Base-by-base conservation (phyloP, 1,140 invertebrate species). In the Drosophila suzukii region DNA sequence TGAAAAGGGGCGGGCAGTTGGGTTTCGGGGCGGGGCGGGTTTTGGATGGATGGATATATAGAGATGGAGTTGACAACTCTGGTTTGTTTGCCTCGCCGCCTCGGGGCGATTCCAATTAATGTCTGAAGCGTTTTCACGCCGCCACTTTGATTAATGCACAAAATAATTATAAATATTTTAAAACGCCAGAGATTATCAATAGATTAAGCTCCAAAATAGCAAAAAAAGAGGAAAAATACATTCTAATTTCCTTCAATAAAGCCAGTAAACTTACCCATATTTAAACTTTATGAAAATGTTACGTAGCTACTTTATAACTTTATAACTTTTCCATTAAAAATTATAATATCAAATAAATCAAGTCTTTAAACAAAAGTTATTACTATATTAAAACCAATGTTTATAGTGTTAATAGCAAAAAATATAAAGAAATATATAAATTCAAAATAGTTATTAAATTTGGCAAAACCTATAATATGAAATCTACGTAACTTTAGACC, bases 71-170 rank as follows among this genome's bases (percentile, higher is more conserved):
- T 71, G 67, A 71, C 67, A 71, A 71, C 67, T 71, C 65, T 71
- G 65, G 46, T 58, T 77, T 59, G 50, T 78, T 77, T 72, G 49
- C 49, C 49, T 32, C 11, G 30, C 58, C 53, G 50, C 60, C 54
- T 32, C 41, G 30, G 36, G 53, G 32, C n/a, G 56, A 39, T 68
- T 81, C 78, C 81, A 84, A 85, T 84, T 84, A 84, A 66, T 58
- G 67, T 74, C 73, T 47, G 57, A n/a, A 74, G 47, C 77, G 61
- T 86, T 85, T 85, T 85, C 82, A 84, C 67, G 68, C 81, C 74
- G 66, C 62, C 51, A 70, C 50, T 62, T 81, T 75, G 72, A 84
- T 84, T 80, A 58, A 80, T 84, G 76, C 51, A 67, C 55, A 65
- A 41, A 39, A 68, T 84, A 83, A 80, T 83, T 83, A 72, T 73